phyloP scores from a whole-genome alignment of 2,113 vertebrate genomes.

The Apaloderma vittatum region DNA sequence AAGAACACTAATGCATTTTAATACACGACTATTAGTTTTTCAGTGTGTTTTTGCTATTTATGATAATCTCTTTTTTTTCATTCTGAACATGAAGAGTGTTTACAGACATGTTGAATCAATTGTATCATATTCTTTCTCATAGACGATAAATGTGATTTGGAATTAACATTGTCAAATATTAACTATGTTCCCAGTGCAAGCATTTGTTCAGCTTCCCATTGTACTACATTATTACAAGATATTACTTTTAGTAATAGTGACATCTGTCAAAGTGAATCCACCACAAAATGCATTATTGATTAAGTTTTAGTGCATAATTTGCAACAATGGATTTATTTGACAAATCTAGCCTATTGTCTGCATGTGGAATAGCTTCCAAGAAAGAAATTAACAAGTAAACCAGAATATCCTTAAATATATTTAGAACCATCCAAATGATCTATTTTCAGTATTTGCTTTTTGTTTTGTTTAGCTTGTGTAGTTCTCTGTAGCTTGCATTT shows the following conservation, averaged over 20 bases:
- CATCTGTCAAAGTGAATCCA: conserved; percentile 1
- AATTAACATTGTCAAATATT: background rate
- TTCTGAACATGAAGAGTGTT: background rate
- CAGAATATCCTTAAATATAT: background rate
- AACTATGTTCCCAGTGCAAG: background rate
- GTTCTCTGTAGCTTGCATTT: background rate
- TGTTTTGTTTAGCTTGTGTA: background rate
- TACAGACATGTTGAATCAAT: background rate
- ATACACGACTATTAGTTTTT: background rate
- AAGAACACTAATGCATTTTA: background rate
- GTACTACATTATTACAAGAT: background rate
- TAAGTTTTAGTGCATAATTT: background rate
- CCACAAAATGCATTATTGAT: background rate
- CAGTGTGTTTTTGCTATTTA: background rate
- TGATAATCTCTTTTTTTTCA: background rate
- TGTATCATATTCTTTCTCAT: background rate
- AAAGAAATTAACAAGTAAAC: background rate
- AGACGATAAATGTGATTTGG: background rate
- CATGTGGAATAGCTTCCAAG: background rate
- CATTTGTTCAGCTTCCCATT: background rate
- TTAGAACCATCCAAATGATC: conserved; percentile 9
- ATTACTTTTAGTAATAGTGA: conserved; percentile 10
- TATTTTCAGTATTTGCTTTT: background rate
- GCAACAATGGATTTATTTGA: background rate
- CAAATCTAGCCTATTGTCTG: background rate